Percentiles rank a stretch among this genome's conserved stretches.
These are phyloP conservation scores for Thereva nobilitata DNA, from an alignment of 2,888 invertebrate genomes.

Conservation along the genomic window DNA sequence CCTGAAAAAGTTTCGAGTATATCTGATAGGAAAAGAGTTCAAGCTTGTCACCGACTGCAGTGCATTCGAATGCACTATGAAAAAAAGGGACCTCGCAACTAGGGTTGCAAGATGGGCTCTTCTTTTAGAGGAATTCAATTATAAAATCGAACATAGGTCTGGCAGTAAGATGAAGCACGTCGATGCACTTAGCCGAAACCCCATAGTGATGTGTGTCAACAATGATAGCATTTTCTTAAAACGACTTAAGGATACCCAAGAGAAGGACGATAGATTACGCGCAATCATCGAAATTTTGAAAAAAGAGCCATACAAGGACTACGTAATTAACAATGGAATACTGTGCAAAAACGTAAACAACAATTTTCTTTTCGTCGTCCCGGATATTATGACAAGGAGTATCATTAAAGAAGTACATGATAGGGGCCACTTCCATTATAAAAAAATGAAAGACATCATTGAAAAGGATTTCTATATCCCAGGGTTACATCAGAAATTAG, in stretches of 20 bases:
- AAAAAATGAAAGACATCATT: slow-evolving; percentile 20
- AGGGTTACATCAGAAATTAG: slow-evolving; percentile 5
- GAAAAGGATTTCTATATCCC: slow-evolving; percentile 11
- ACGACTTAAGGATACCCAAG: slow-evolving; percentile 23
- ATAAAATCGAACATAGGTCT: slow-evolving; percentile 43
- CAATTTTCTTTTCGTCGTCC: slow-evolving; percentile 35
- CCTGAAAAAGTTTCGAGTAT: neutral
- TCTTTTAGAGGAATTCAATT: slow-evolving; percentile 44
- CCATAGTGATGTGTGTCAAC: slow-evolving; percentile 31
- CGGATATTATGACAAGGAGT: slow-evolving; percentile 5
- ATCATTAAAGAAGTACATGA: slow-evolving; percentile 16
- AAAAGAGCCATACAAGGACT: slow-evolving; percentile 7
- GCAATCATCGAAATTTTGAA: slow-evolving; percentile 8
- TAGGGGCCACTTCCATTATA: slow-evolving; percentile 13
- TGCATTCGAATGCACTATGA: slow-evolving; percentile 41
- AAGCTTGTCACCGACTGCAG: slow-evolving; percentile 42
- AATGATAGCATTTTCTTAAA: slow-evolving; percentile 12
- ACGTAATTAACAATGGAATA: slow-evolving; percentile 1
- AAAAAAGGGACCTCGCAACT: slow-evolving; percentile 40
- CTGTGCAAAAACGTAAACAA: slow-evolving; percentile 17
- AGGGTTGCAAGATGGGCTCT: slow-evolving; percentile 42
- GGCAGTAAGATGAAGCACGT: slow-evolving; percentile 43
- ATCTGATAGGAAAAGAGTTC: slow-evolving; percentile 38
- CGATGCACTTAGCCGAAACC: slow-evolving; percentile 44
- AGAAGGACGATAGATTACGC: slow-evolving; percentile 31